These are phyloP conservation scores for Polyommatus iphigenia DNA, from an alignment of 2,888 invertebrate genomes.

Conservation along the genomic window DNA sequence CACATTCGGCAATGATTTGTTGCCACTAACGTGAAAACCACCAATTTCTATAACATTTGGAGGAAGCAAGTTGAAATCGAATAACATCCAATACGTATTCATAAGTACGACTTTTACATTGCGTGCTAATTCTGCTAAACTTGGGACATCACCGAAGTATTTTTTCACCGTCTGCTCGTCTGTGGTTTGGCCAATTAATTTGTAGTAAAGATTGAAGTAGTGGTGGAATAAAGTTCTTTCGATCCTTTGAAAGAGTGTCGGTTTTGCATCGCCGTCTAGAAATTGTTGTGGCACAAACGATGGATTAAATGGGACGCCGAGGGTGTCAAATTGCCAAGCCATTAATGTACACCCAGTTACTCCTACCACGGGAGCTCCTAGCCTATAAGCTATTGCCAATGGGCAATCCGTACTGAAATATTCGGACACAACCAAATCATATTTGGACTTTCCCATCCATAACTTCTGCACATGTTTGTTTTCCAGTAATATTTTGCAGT, in stretches of 20 bases:
- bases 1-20: slow-evolving; percentile 58
- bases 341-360: slow-evolving; percentile 77
- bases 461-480: slow-evolving; percentile 61
- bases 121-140: slow-evolving; percentile 74
- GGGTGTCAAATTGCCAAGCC: slow-evolving; percentile 79
- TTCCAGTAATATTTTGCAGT: slow-evolving; percentile 49
- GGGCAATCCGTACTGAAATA: slow-evolving; percentile 87
- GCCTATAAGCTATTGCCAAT: slow-evolving; percentile 82
- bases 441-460: slow-evolving; percentile 67
- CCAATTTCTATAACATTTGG: slow-evolving; percentile 81
- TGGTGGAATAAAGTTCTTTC: slow-evolving; percentile 52
- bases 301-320: slow-evolving; percentile 80
- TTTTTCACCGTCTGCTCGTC: slow-evolving; percentile 43
- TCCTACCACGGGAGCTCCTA: slow-evolving; percentile 81
- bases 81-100: slow-evolving; percentile 72
- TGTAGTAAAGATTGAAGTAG: slow-evolving; percentile 45
- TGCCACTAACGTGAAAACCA: slow-evolving; percentile 74
- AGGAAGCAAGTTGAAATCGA: slow-evolving; percentile 73
- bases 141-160: slow-evolving; percentile 72
- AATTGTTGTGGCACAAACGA: slow-evolving; percentile 78
- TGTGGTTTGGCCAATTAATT: slow-evolving; percentile 39
- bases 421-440: slow-evolving; percentile 85
- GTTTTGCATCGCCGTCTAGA: slow-evolving; percentile 70
- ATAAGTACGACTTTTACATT: slow-evolving; percentile 66
- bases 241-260: slow-evolving; percentile 59